phyloP scores from a whole-genome alignment of 2,888 invertebrate genomes.

The Onthophagus sagittarius region DNA sequence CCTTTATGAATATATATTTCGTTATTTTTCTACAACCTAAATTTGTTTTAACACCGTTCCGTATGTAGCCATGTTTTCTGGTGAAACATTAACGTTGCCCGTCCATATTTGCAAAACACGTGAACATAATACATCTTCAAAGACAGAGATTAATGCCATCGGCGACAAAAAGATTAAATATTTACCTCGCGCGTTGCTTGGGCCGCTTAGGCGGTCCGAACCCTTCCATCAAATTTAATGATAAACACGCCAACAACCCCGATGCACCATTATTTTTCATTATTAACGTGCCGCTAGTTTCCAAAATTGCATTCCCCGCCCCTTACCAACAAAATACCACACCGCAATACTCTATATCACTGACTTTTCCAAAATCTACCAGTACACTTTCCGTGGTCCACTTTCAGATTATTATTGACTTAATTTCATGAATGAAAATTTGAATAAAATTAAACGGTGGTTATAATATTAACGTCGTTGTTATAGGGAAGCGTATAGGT shows the following conservation, averaged over 20 bases:
- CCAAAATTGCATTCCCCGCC: slow-evolving; percentile 44
- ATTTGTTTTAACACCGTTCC: not conserved
- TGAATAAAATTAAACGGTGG: not conserved
- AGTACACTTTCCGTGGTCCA: not conserved
- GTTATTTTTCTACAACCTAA: not conserved
- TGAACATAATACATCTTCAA: slow-evolving; percentile 36
- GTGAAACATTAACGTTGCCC: slow-evolving; percentile 7
- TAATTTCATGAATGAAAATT: not conserved
- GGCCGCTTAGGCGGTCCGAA: slow-evolving; percentile 30
- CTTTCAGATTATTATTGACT: not conserved
- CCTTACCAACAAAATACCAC: not conserved
- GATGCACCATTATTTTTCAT: slow-evolving; percentile 50
- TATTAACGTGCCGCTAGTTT: slow-evolving; percentile 47
- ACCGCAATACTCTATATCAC: not conserved
- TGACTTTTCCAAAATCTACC: not conserved
- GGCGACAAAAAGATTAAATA: slow-evolving; percentile 40
- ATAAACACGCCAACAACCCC: slow-evolving; percentile 43
- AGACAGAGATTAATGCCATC: slow-evolving; percentile 39
- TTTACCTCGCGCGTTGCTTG: slow-evolving; percentile 32
- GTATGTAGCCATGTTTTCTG: not conserved
- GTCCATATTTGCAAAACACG: slow-evolving; percentile 27
- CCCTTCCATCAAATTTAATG: slow-evolving; percentile 48
- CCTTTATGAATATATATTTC: not conserved
- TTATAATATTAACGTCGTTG: not conserved
- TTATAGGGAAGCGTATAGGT: not conserved